Conservation (phyloP, 2,888 invertebrate species). For the Oxystoma pomonae region DNA sequence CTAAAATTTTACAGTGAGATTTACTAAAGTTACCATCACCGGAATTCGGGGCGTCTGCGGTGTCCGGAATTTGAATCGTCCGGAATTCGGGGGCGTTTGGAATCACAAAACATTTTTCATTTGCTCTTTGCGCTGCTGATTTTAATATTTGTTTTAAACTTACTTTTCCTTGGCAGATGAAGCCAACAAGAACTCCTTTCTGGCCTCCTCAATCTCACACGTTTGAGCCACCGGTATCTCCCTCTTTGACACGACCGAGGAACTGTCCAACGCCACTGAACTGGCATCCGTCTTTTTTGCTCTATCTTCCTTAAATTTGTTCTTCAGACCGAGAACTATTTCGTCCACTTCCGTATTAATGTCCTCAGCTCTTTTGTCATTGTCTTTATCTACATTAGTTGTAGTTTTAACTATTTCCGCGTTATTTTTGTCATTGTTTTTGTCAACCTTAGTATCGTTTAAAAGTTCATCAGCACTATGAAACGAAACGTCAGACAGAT, state of each 20-base stretch:
- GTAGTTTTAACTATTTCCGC: neutral
- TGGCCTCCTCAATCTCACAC: constrained; percentile 30
- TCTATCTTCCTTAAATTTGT: neutral
- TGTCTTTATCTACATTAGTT: neutral
- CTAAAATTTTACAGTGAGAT: too few relatives aligned
- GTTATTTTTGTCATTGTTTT: neutral
- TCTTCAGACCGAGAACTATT: neutral
- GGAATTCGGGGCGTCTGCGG: too few relatives aligned
- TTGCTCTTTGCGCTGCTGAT: too few relatives aligned
- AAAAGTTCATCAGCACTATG: neutral
- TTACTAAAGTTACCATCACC: too few relatives aligned
- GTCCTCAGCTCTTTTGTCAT: too few relatives aligned
- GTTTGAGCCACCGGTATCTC: constrained; percentile 10
- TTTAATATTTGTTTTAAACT: too few relatives aligned
- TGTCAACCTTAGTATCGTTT: neutral
- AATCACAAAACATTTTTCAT: constrained; percentile 16
- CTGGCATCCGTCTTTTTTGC: neutral
- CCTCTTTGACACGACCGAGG: neutral
- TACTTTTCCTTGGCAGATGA: constrained; percentile 64
- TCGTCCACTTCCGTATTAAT: neutral
- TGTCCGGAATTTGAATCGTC: too few relatives aligned
- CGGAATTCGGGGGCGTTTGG: too few relatives aligned
- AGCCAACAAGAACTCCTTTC: constrained; percentile 58
- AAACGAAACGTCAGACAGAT: neutral
- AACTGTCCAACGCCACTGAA: neutral